phyloP scores from a whole-genome alignment of 2,113 vertebrate species.

The Coracopsis vasa region DNA sequence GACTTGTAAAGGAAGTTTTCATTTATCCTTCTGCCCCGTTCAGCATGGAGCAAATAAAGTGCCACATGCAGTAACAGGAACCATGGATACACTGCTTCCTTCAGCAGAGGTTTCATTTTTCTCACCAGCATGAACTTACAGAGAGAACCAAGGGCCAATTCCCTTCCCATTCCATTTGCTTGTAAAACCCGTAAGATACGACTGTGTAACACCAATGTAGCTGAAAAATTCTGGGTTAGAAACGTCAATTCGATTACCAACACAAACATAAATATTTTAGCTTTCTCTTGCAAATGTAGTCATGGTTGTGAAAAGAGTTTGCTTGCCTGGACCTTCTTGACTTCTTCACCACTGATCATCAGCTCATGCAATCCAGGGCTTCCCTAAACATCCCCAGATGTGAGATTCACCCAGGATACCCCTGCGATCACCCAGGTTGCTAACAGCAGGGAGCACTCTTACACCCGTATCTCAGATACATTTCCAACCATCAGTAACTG shows the following conservation, averaged over 20 bases:
- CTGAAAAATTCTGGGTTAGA: background rate
- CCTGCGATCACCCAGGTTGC: background rate
- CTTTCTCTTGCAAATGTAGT: background rate
- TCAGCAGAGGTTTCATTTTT: background rate
- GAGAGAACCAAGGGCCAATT: background rate
- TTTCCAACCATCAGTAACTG: background rate
- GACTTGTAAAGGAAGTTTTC: background rate
- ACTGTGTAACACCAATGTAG: background rate
- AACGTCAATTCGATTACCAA: background rate
- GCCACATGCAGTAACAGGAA: background rate
- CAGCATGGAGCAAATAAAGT: background rate
- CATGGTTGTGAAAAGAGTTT: background rate
- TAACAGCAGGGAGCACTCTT: background rate
- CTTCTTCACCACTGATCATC: background rate
- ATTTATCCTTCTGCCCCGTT: background rate
- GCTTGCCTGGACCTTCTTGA: background rate
- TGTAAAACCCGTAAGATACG: accelerated
- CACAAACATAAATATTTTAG: background rate
- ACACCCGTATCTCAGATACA: background rate
- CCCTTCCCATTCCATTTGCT: background rate
- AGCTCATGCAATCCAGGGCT: background rate
- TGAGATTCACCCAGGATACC: background rate
- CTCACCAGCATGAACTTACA: background rate
- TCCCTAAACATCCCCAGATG: background rate
- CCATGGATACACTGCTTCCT: background rate